A percentile compares a stretch with the other conserved stretches of the same genome.
These are phyloP conservation scores for Ptilorrhoa leucosticta DNA, from an alignment of 2,113 vertebrate genomes.

Conservation along the genomic window DNA sequence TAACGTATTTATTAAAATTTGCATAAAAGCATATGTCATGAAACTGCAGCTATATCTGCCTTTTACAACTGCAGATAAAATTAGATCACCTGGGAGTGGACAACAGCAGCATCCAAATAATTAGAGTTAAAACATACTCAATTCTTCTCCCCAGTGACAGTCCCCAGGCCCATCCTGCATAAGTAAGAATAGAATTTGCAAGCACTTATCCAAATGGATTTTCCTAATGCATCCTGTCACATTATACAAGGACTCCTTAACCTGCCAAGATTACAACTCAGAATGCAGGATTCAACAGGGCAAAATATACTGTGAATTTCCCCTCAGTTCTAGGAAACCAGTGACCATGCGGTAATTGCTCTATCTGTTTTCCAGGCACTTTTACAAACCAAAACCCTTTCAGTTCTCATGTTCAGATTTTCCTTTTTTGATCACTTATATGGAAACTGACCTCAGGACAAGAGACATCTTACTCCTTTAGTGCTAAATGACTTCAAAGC, in stretches of 20 bases:
- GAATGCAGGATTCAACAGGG: background rate
- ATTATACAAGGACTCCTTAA: background rate
- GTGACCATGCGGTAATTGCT: background rate
- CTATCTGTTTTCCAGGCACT: background rate
- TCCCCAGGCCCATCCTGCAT: background rate
- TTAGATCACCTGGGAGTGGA: background rate
- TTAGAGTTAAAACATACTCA: background rate
- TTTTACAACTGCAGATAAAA: background rate
- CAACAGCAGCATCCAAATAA: background rate
- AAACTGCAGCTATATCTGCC: background rate
- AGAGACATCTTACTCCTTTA: background rate
- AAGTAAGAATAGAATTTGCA: background rate
- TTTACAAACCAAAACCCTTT: background rate
- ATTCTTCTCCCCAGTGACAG: background rate
- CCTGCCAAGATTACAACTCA: background rate
- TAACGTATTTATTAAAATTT: background rate
- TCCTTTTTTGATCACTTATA: background rate
- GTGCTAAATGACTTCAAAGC: background rate
- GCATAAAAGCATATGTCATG: background rate
- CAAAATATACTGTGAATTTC: background rate
- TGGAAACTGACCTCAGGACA: background rate
- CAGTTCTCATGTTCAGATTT: background rate
- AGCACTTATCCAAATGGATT: background rate
- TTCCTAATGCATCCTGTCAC: background rate
- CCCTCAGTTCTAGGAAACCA: background rate